Evolutionary conservation across 2,797 vertebrate species (phyloP).

Genomic region (Alosa sapidissima): DNA sequence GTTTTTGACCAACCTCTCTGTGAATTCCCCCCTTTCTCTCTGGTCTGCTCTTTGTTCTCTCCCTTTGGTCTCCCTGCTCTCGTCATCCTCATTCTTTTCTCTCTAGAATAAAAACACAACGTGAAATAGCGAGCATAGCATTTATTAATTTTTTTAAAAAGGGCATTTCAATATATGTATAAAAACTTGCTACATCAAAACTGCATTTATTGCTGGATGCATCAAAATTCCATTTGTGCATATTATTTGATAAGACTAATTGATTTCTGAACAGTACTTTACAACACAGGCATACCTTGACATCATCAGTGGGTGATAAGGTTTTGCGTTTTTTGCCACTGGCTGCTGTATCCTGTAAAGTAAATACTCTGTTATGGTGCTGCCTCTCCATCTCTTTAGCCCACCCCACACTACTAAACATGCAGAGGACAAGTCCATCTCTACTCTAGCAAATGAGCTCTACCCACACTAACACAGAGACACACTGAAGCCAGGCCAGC

Average conservation of each 20-base stretch:
- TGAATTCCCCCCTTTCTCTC: not conserved
- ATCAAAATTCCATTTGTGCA: not conserved
- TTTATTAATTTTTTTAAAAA: no score
- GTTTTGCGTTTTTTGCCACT: not conserved
- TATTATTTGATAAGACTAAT: no score
- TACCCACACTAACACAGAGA: not conserved
- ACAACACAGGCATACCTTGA: not conserved
- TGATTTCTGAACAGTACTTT: not conserved
- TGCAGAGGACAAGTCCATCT: not conserved
- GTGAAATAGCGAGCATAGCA: no score
- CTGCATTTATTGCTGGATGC: not conserved
- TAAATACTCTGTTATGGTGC: not conserved
- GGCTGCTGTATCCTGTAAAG: not conserved
- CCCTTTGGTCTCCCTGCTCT: not conserved
- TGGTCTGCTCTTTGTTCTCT: not conserved
- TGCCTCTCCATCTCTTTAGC: not conserved
- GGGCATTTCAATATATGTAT: no score
- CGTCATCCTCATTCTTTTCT: not conserved
- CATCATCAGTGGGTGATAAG: not conserved
- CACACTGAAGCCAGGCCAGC: not conserved
- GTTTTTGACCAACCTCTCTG: not conserved
- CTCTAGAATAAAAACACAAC: not conserved
- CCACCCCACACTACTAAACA: constrained; percentile 6
- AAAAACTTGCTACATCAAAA: not conserved
- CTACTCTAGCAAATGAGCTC: not conserved